Conservation (phyloP, 2,797 vertebrate species). For the Sebastes taczanowskii region DNA sequence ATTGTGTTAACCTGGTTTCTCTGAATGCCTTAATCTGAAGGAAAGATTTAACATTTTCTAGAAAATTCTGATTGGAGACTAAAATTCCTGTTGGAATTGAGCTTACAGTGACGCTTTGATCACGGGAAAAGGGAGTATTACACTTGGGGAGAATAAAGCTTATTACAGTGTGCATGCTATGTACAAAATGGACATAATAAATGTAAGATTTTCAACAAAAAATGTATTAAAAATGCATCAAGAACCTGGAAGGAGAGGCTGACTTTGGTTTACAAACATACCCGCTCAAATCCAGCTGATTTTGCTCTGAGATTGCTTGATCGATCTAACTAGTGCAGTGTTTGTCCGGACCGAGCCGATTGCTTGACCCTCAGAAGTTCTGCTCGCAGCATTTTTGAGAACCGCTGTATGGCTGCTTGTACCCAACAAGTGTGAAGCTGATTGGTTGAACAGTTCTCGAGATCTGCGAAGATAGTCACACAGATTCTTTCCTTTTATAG, state of each 20-base stretch:
- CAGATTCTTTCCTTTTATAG: too few relatives aligned
- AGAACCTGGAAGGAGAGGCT: neutral
- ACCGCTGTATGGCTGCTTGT: too few relatives aligned
- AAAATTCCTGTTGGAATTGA: neutral
- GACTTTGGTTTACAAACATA: neutral
- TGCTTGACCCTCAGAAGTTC: too few relatives aligned
- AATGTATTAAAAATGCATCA: neutral
- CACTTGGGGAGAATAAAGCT: neutral
- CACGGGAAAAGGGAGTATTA: neutral
- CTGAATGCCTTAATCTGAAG: neutral
- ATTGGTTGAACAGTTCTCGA: too few relatives aligned
- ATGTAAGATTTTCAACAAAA: neutral
- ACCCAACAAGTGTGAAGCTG: too few relatives aligned
- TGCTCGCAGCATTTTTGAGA: too few relatives aligned
- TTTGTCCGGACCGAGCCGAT: accelerated
- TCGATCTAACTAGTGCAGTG: too few relatives aligned
- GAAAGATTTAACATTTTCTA: neutral
- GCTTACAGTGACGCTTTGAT: neutral
- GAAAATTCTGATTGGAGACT: too few relatives aligned
- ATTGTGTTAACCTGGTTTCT: neutral
- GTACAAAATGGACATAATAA: neutral
- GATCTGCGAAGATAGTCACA: too few relatives aligned
- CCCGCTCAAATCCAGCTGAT: neutral
- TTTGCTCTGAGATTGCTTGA: too few relatives aligned
- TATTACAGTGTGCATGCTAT: neutral